Conservation (phyloP, 1,140 invertebrate species). For the Andrena cerasifolii region DNA sequence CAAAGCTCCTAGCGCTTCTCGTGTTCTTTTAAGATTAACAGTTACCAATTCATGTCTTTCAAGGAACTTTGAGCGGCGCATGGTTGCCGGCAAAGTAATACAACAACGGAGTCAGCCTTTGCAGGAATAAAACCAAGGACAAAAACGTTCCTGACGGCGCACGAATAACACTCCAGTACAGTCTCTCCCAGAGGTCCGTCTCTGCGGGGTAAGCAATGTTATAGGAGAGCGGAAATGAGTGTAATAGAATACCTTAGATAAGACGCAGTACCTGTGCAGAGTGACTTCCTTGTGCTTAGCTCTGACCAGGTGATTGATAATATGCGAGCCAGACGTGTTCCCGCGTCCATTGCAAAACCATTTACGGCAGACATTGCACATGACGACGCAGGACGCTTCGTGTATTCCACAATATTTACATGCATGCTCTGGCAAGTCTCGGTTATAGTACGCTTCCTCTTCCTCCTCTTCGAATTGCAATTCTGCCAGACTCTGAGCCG, state of each 20-base stretch:
- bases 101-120: slow-evolving; percentile 99
- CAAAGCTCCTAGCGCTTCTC: background rate
- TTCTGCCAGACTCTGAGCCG: slow-evolving; percentile 90
- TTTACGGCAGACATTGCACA: slow-evolving; percentile 99
- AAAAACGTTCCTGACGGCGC: slow-evolving; percentile 98
- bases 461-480: slow-evolving; percentile 95
- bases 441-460: slow-evolving; percentile 94
- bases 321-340: slow-evolving; percentile 98
- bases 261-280: slow-evolving; percentile 88
- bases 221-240: background rate
- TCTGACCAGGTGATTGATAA: slow-evolving; percentile 98
- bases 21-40: background rate
- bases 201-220: slow-evolving; percentile 78
- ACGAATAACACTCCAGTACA: slow-evolving; percentile 98
- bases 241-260: too few species aligned
- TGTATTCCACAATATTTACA: slow-evolving; percentile 99
- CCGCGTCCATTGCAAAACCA: slow-evolving; percentile 99
- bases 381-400: slow-evolving; percentile 98
- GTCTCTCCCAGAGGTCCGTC: slow-evolving; percentile 99
- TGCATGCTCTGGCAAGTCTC: slow-evolving; percentile 95
- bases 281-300: slow-evolving; percentile 99
- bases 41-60: slow-evolving; percentile 98
- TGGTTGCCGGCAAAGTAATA: slow-evolving; percentile 97
- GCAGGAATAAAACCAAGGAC: slow-evolving; percentile 99
- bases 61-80: slow-evolving; percentile 98